Base-by-base conservation (phyloP, 2,888 invertebrate genomes). In the Artemia sinica region DNA sequence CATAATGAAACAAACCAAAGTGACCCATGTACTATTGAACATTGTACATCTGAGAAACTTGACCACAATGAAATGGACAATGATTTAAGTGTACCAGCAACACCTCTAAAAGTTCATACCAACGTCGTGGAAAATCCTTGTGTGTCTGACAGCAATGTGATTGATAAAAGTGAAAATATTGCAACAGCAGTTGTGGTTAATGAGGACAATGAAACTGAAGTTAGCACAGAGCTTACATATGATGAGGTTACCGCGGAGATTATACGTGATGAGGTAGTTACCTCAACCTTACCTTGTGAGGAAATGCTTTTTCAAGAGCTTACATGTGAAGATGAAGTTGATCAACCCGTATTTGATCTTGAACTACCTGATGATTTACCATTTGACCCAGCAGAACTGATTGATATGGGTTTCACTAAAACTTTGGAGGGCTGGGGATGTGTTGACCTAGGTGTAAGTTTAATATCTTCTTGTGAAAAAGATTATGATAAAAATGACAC, bases 321-420 rank as follows among this genome's bases (percentile, higher is more conserved):
- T 28, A 28, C 28, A 4, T 28, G 28, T 28, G 28, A 28, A 28
- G 28, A 28, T 4, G 28, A 28, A 28, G 28, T 28, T 28, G 28
- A 28, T 28, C 28, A 28, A 58, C 58, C 58, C 58, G 18, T 18
- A 14, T 58, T 58, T 58, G 58, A 58, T 14, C 58, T 58, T 14
- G 58, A 58, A n/a, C 58, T 58, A 18, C 58, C 58, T n/a, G 58
- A 58, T 18, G 58, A 58, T 58, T 58, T 58, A 18, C 58, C 58
- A 14, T 58, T 58, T 58, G 58, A 58, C 18, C 58, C 58, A 18
- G 58, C 58, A n/a, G 58, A 58, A 58, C 58, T 58, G n/a, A 18
- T n/a, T 58, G 58, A 58, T 8, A n/a, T 58, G 18, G 58, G 18
- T 10, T 58, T 18, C 58, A 28, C 28, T 28, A 28, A 28, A 28